Base-by-base conservation (phyloP, 2,888 invertebrate species). In the Patella pellucida region DNA sequence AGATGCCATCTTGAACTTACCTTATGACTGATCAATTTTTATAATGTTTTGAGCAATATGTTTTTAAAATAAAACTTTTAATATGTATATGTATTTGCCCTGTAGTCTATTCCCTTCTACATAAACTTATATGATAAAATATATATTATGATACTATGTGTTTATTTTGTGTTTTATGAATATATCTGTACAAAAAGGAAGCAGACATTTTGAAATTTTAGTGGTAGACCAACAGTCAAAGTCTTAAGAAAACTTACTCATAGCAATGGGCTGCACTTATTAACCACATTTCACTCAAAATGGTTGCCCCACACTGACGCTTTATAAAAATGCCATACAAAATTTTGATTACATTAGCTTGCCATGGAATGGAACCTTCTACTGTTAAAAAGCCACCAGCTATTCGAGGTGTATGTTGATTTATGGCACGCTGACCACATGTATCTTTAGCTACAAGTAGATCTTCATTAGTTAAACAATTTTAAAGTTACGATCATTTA, bases 301-400 rank as follows among this genome's bases (percentile, higher is more conserved):
- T 91, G 0, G 95, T 94, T 0, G 94, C 95, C 0, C 95, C 95
- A 85, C 95, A 95, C 7, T 68, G 67, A 69, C 56, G 67, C n/a
- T 73, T 19, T 27, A 12, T 52, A 31, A 51, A 71, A 15, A 51
- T 19, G 27, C 68, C 56, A 14, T 23, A 68, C 52, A 23, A 15
- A 52, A 27, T 31, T 31, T 31, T 71, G 16, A 75, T 56, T 16
- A 75, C 52, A 50, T 67, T 68, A 52, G 73, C 79, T 62, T 78
- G 78, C 78, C 78, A 78, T 1, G 78, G 78, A 31, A 70, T 54
- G n/a, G 77, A 31, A 11, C 77, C 78, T 15, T 62, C 16, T 16
- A 16, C 70, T 52, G 77, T 70, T 7, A 16, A 51, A 19, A 68
- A 72, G n/a, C 74, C 77, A 56, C 74, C 74, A 4, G 71, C 52